Percentiles rank a stretch among this genome's conserved stretches.
Conservation (phyloP, 1,140 invertebrate genomes). For the Habropoda laboriosa region DNA sequence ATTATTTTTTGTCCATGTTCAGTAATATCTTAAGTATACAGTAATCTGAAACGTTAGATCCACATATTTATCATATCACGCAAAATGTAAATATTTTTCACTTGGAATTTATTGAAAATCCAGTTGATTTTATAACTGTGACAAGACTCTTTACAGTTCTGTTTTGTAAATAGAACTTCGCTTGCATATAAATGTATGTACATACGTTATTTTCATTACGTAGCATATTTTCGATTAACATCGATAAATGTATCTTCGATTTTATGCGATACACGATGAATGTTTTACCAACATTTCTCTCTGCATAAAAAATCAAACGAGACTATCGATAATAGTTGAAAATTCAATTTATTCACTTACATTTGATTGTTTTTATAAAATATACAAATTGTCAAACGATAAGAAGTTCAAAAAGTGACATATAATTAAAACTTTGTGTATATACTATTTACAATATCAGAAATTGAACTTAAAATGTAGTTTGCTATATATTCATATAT, state of each 20-base stretch:
- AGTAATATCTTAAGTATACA: background rate
- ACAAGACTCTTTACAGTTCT: background rate
- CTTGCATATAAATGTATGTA: background rate
- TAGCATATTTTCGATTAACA: background rate
- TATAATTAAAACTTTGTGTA: background rate
- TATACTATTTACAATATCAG: conserved; percentile 15
- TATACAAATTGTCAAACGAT: background rate
- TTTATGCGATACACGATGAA: background rate
- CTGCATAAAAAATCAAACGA: background rate
- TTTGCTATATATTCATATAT: conserved; percentile 24
- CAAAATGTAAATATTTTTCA: conserved; percentile 7
- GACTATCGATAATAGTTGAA: background rate
- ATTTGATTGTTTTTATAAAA: background rate
- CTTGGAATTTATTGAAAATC: background rate
- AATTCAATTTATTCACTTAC: conserved; percentile 34
- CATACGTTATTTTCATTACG: too few relatives aligned
- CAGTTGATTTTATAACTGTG: conserved; percentile 6
- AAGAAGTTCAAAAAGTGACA: background rate
- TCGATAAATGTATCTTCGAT: background rate
- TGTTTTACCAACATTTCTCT: background rate
- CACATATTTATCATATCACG: background rate
- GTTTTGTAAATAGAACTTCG: conserved; percentile 33
- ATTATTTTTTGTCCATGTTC: conserved; percentile 34
- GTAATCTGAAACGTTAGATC: conserved; percentile 35
- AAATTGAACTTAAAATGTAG: conserved; percentile 3